phyloP scores from a whole-genome alignment of 2,888 invertebrate genomes.

The Taenaris catops region DNA sequence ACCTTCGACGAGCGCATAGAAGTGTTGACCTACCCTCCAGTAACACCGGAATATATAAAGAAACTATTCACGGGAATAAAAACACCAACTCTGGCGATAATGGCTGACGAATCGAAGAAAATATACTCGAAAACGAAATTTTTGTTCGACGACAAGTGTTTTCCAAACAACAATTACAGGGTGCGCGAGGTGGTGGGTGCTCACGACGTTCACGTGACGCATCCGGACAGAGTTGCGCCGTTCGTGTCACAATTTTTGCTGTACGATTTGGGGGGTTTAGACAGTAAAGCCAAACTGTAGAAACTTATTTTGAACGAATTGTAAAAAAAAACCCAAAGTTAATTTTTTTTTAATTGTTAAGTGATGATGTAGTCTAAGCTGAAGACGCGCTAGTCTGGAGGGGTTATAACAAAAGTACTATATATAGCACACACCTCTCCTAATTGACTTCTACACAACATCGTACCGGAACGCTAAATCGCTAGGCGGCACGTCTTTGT shows the following conservation, averaged over 20 bases:
- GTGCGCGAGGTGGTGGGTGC: constrained; percentile 61
- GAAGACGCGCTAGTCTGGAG: no score
- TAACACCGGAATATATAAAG: constrained; percentile 42
- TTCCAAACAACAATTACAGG: constrained; percentile 37
- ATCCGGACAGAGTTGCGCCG: constrained; percentile 71
- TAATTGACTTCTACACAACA: no score
- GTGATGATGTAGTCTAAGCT: no score
- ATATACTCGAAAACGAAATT: constrained; percentile 38
- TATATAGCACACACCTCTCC: no score
- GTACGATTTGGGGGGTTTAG: constrained; percentile 39
- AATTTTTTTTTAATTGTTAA: no score
- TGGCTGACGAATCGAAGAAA: constrained; percentile 35
- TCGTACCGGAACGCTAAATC: no score
- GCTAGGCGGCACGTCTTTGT: no score
- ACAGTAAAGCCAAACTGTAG: constrained; percentile 44
- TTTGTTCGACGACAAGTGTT: constrained; percentile 39
- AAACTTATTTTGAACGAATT: constrained; percentile 28
- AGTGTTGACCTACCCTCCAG: constrained; percentile 41
- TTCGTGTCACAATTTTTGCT: constrained; percentile 55
- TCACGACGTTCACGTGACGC: constrained; percentile 80
- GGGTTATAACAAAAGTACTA: no score
- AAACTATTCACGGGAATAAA: constrained; percentile 40
- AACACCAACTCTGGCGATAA: constrained; percentile 42
- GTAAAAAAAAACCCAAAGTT: no score
- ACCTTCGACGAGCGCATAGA: constrained; percentile 78